phyloP scores from a whole-genome alignment of 2,797 vertebrate genomes.

The Trachurus trachurus region DNA sequence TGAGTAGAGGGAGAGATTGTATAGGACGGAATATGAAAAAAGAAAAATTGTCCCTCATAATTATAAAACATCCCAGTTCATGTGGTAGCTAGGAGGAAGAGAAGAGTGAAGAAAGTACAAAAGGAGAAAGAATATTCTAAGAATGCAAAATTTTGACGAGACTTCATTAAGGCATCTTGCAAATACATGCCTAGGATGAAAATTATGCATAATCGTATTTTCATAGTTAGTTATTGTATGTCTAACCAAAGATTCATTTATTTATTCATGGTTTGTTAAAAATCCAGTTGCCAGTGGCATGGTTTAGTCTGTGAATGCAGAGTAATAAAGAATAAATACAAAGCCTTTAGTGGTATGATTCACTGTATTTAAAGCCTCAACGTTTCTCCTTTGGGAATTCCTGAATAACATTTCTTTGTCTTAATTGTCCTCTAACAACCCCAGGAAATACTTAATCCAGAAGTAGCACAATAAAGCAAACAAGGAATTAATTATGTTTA shows the following conservation, averaged over 20 bases:
- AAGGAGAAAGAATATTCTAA: background rate
- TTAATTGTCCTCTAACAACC: constrained; percentile 22
- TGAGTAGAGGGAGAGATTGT: background rate
- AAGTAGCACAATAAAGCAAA: constrained; percentile 15
- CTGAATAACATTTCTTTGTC: constrained; percentile 13
- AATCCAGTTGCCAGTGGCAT: constrained; percentile 9
- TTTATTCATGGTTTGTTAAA: constrained; percentile 11
- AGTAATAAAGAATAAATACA: background rate
- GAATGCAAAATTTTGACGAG: background rate
- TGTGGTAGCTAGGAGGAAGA: background rate
- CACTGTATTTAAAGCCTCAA: background rate
- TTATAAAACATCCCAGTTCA: background rate
- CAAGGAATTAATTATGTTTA: constrained; percentile 23
- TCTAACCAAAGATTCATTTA: background rate
- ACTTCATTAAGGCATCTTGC: background rate
- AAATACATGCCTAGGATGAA: background rate
- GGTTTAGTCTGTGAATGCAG: background rate
- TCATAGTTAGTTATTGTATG: background rate
- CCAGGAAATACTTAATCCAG: background rate
- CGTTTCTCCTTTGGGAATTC: constrained; percentile 23
- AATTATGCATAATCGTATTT: background rate
- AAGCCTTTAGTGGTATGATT: background rate
- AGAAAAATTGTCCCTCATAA: background rate
- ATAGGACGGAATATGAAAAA: constrained; percentile 5
- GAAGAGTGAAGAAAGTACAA: background rate